Evolutionary conservation across 2,888 invertebrate genomes (phyloP).

Genomic region (Cosmorhoe ocellata): DNA sequence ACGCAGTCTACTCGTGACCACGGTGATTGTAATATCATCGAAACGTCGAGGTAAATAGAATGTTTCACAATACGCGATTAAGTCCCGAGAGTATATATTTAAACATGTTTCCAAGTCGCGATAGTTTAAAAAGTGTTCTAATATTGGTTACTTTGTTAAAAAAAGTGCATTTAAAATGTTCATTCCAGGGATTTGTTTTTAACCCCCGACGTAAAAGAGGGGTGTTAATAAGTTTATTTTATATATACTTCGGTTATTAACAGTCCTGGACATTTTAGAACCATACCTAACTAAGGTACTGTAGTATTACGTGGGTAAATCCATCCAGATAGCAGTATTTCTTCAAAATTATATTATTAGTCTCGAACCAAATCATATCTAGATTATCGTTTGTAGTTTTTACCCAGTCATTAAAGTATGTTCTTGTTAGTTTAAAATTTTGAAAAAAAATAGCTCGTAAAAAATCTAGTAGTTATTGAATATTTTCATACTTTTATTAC

Average conservation of each 20-base stretch:
- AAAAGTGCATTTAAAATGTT: slow-evolving; percentile 40
- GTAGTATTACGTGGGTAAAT: not conserved
- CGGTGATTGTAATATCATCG: too few relatives aligned
- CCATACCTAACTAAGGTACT: too few relatives aligned
- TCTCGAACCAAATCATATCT: slow-evolving; percentile 35
- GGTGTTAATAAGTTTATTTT: slow-evolving; percentile 11
- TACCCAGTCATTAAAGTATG: slow-evolving; percentile 34
- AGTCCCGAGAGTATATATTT: too few relatives aligned
- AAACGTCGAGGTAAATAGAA: too few relatives aligned
- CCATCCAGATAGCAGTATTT: slow-evolving; percentile 8
- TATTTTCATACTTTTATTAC: slow-evolving; percentile 2
- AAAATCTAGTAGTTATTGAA: slow-evolving; percentile 9
- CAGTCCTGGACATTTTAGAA: slow-evolving; percentile 3
- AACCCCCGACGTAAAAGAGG: too few relatives aligned
- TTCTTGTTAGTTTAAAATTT: slow-evolving; percentile 14
- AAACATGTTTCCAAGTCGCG: too few relatives aligned
- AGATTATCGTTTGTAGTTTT: slow-evolving; percentile 21
- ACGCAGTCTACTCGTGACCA: too few relatives aligned
- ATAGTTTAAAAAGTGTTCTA: too few relatives aligned
- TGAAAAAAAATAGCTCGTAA: too few relatives aligned
- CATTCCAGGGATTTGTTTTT: slow-evolving; percentile 38
- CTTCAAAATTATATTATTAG: slow-evolving; percentile 17
- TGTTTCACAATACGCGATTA: too few relatives aligned
- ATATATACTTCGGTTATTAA: not conserved
- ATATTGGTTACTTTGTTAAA: slow-evolving; percentile 27